phyloP scores from a whole-genome alignment of 2,888 invertebrate species.

The Drosophila quinaria region DNA sequence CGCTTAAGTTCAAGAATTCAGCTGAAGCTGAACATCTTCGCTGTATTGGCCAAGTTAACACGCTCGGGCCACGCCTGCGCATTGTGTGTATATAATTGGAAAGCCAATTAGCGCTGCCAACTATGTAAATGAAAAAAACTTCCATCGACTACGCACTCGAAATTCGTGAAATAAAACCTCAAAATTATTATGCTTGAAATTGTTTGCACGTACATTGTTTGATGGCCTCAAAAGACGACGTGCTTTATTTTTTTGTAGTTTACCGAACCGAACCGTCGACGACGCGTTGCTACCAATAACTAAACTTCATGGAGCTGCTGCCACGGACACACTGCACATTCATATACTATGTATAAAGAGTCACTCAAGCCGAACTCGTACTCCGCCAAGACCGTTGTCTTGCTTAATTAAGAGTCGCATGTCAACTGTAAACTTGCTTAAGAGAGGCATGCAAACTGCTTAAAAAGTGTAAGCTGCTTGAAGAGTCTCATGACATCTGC shows the following conservation, averaged over 20 bases:
- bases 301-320: slow-evolving; percentile 47
- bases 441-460: not conserved
- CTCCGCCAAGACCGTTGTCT: not conserved
- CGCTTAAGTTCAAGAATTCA: slow-evolving; percentile 30
- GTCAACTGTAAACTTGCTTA: slow-evolving; percentile 6
- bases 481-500: too few species aligned
- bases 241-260: slow-evolving; percentile 27
- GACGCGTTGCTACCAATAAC: slow-evolving; percentile 59
- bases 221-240: slow-evolving; percentile 32
- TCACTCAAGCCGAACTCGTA: slow-evolving; percentile 55
- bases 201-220: slow-evolving; percentile 11
- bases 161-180: slow-evolving; percentile 20
- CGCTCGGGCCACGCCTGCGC: slow-evolving; percentile 50
- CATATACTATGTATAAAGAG: slow-evolving; percentile 34
- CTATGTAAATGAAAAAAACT: slow-evolving; percentile 7
- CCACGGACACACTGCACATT: slow-evolving; percentile 46
- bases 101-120: slow-evolving; percentile 47
- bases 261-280: slow-evolving; percentile 51
- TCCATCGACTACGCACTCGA: slow-evolving; percentile 35
- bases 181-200: slow-evolving; percentile 8
- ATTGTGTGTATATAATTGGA: slow-evolving; percentile 19
- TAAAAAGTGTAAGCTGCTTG: not conserved
- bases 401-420: slow-evolving; percentile 5
- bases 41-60: slow-evolving; percentile 11
- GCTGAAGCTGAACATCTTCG: slow-evolving; percentile 15